These are phyloP conservation scores for Archips xylosteana DNA, from an alignment of 2,888 invertebrate species.

Conservation along the genomic window DNA sequence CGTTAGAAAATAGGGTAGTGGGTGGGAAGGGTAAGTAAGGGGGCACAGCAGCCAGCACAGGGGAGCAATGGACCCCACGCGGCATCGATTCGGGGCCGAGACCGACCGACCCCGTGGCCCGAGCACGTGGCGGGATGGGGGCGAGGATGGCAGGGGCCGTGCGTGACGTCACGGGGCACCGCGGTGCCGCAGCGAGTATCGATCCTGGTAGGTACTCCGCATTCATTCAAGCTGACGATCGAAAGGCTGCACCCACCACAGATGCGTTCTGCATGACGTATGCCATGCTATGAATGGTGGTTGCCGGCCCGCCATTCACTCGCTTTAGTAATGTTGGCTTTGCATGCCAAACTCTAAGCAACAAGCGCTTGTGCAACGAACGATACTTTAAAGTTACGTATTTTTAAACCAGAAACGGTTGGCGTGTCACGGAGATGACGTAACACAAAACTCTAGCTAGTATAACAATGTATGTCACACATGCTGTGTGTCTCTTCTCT, in stretches of 20 bases:
- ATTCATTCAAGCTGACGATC: constrained; percentile 59
- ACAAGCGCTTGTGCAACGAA: neutral
- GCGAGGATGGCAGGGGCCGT: constrained; percentile 46
- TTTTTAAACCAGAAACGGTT: neutral
- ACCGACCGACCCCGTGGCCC: constrained; percentile 50
- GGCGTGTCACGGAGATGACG: neutral
- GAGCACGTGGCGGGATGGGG: constrained; percentile 51
- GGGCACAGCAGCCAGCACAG: constrained; percentile 42
- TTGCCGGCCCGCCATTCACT: constrained; percentile 42
- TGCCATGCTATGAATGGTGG: constrained; percentile 44
- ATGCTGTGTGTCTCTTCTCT: too few relatives aligned
- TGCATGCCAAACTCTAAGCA: constrained; percentile 39
- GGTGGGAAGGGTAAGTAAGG: constrained; percentile 40
- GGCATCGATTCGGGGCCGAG: constrained; percentile 58
- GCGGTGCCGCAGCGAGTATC: constrained; percentile 59
- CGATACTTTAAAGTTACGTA: neutral
- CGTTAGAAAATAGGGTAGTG: constrained; percentile 27
- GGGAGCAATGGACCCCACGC: constrained; percentile 45
- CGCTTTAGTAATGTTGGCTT: constrained; percentile 46
- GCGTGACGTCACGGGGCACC: constrained; percentile 64
- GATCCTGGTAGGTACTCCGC: constrained; percentile 50
- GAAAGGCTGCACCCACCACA: constrained; percentile 49
- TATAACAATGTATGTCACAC: too few relatives aligned
- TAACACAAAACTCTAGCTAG: too few relatives aligned
- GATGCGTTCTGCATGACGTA: constrained; percentile 36